A percentile compares a stretch with the other conserved stretches of the same genome.
Conservation (phyloP, 2,113 vertebrate species). For the Colistium nudipinnis region DNA sequence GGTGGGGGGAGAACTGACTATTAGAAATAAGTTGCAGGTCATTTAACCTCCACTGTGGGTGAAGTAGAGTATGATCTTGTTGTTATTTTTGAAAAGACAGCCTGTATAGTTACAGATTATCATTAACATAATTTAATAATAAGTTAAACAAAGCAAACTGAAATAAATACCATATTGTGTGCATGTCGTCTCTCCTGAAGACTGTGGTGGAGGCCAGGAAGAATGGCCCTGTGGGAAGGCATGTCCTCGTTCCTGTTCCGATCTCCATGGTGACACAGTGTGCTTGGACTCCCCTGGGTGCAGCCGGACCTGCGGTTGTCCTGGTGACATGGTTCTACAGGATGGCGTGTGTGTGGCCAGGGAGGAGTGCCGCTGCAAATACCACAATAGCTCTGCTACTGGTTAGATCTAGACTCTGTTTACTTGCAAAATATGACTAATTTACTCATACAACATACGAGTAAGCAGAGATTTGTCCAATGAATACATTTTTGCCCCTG, state of each 20-base stretch:
- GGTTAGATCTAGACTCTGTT: slow-evolving; percentile 48
- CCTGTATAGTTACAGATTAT: too few species aligned
- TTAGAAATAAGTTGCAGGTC: neutral
- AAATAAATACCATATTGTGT: too few species aligned
- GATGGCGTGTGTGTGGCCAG: slow-evolving; percentile 81
- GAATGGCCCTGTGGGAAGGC: slow-evolving; percentile 83
- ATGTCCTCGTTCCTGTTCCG: slow-evolving; percentile 87
- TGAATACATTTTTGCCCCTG: neutral
- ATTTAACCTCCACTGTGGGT: neutral
- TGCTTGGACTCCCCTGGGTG: slow-evolving; percentile 79
- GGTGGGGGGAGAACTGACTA: neutral
- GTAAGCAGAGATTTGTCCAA: neutral
- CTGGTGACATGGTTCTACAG: slow-evolving; percentile 81
- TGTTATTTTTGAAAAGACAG: too few species aligned
- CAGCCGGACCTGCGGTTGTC: slow-evolving; percentile 84
- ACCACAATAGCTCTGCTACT: slow-evolving; percentile 75
- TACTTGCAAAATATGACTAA: neutral
- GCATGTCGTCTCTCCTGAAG: slow-evolving; percentile 64
- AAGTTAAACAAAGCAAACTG: too few species aligned
- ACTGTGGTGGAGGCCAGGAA: slow-evolving; percentile 81
- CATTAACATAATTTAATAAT: too few species aligned
- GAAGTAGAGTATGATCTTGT: too few species aligned
- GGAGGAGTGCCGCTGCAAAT: slow-evolving; percentile 84
- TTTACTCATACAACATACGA: neutral
- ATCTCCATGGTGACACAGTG: slow-evolving; percentile 81